Conservation (phyloP, 2,113 vertebrate genomes). For the Nothoprocta pentlandii region DNA sequence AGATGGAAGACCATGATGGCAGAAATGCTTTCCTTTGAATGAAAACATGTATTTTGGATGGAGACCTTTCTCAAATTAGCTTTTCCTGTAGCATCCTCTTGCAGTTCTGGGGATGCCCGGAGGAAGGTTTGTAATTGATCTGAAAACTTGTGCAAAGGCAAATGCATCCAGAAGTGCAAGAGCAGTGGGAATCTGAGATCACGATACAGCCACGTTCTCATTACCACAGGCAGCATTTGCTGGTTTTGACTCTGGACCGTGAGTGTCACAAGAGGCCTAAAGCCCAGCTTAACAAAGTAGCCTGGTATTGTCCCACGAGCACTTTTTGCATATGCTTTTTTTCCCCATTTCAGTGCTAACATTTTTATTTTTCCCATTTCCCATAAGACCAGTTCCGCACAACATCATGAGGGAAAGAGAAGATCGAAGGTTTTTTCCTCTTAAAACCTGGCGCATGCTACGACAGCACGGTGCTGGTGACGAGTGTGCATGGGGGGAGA, state of each 20-base stretch:
- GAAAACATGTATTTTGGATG: fast-evolving
- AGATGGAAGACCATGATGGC: background rate
- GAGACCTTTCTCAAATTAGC: background rate
- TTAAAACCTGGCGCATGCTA: background rate
- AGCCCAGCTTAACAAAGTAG: no score
- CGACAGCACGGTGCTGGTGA: background rate
- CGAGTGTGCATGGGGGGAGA: background rate
- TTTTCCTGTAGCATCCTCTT: background rate
- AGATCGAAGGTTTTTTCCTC: background rate
- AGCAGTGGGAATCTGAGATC: background rate
- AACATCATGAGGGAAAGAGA: background rate
- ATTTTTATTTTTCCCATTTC: background rate
- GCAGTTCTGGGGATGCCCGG: background rate
- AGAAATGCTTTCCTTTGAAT: background rate
- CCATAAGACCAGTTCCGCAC: background rate
- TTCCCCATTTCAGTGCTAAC: background rate
- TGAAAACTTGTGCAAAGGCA: background rate
- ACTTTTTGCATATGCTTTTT: background rate
- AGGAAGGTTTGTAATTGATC: background rate
- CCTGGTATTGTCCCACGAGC: background rate
- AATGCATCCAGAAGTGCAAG: background rate
- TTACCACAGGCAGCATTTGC: background rate
- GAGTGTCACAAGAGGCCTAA: background rate
- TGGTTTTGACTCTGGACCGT: background rate
- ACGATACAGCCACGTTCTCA: background rate